phyloP scores from a whole-genome alignment of 2,797 vertebrate genomes.

The Anniella stebbinsi region DNA sequence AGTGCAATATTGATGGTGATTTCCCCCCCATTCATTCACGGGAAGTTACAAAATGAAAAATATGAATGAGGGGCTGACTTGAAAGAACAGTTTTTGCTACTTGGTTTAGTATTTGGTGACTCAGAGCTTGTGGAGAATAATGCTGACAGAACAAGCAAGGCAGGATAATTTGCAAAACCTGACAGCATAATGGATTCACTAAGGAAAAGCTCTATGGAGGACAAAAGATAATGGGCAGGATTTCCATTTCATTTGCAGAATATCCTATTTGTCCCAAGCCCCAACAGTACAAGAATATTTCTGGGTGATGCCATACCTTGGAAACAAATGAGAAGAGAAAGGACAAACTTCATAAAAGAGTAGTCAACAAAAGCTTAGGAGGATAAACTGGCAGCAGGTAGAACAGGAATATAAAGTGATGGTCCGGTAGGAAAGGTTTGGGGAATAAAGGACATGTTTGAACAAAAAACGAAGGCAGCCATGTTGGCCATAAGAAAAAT shows the following conservation, averaged over 20 bases:
- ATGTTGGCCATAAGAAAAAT: no score
- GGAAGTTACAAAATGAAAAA: constrained; percentile 59
- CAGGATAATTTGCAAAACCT: background rate
- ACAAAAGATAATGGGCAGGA: constrained; percentile 1
- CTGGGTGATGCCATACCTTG: background rate
- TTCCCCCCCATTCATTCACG: constrained; percentile 11
- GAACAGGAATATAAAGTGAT: background rate
- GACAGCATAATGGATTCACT: background rate
- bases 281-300: background rate
- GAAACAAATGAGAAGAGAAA: background rate
- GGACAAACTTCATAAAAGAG: background rate
- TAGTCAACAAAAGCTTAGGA: background rate
- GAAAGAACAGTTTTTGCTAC: constrained; percentile 21
- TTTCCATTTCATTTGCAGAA: background rate
- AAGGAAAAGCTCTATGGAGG: background rate
- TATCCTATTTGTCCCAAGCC: background rate
- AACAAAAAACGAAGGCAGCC: background rate
- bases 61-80: constrained; percentile 38
- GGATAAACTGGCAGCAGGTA: background rate
- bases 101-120: constrained; percentile 56
- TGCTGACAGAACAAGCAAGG: constrained; percentile 21
- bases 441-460: background rate
- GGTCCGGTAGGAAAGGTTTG: background rate
- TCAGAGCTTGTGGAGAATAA: constrained; percentile 41
- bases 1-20: constrained; percentile 23